phyloP scores from a whole-genome alignment of 2,113 vertebrate species.

The Cephalopterus ornatus region DNA sequence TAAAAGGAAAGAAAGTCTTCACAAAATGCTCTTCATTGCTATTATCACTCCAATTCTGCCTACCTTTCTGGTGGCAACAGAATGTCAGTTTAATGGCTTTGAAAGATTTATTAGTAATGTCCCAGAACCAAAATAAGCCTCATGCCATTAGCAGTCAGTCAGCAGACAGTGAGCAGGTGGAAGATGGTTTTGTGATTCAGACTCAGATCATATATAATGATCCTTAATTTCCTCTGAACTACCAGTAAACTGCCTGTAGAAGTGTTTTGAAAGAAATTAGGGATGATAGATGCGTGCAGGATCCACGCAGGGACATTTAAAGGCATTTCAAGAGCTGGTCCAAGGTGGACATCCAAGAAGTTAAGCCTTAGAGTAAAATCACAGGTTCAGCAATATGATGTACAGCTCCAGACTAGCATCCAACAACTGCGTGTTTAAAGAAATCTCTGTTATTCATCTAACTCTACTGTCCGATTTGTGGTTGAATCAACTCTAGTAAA shows the following conservation, averaged over 20 bases:
- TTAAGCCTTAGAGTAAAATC: neutral
- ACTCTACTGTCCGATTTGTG: neutral
- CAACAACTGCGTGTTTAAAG: neutral
- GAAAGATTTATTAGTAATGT: neutral
- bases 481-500: neutral
- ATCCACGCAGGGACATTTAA: neutral
- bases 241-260: neutral
- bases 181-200: neutral
- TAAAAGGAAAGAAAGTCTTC: neutral
- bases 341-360: neutral
- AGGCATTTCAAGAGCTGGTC: neutral
- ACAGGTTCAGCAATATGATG: neutral
- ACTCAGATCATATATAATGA: neutral
- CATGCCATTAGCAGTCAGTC: neutral
- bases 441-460: neutral
- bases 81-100: neutral
- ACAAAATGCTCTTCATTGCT: neutral
- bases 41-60: neutral
- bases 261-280: neutral
- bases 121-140: neutral
- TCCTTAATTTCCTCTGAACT: neutral
- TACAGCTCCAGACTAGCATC: neutral
- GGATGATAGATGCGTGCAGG: neutral
- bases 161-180: neutral
- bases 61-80: neutral